These are phyloP conservation scores for Pogonognathellus flavescens DNA, from an alignment of 1,140 invertebrate species.

Conservation along the genomic window DNA sequence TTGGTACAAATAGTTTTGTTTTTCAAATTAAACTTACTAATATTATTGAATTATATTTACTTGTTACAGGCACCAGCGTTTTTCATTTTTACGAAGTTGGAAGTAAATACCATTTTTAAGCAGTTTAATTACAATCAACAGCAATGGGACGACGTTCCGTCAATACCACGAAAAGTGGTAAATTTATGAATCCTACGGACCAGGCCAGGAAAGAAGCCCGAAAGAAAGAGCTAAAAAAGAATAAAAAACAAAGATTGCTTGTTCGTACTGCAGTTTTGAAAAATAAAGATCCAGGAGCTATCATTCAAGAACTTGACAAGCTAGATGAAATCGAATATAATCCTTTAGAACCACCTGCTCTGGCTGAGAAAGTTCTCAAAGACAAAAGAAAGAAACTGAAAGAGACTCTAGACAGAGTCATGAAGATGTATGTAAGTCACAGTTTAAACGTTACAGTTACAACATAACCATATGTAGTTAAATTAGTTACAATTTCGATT, in stretches of 20 bases:
- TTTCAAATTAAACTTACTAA: too few relatives aligned
- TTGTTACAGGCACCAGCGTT: too few relatives aligned
- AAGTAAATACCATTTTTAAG: neutral
- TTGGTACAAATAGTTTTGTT: too few relatives aligned
- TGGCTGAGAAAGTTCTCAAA: constrained; percentile 96
- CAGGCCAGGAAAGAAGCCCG: constrained; percentile 98
- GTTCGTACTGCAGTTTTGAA: constrained; percentile 96
- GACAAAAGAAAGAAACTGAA: constrained; percentile 96
- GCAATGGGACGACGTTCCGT: constrained; percentile 95
- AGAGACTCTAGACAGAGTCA: constrained; percentile 93
- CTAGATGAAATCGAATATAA: constrained; percentile 99
- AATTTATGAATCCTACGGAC: constrained; percentile 99
- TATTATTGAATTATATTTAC: too few relatives aligned
- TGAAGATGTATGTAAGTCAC: constrained; percentile 93
- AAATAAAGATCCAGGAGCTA: constrained; percentile 95
- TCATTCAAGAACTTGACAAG: constrained; percentile 95
- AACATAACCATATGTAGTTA: constrained; percentile 32
- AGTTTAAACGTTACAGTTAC: neutral
- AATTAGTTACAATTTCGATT: neutral
- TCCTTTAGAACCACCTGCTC: constrained; percentile 89
- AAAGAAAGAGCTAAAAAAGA: constrained; percentile 98
- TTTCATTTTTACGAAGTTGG: too few relatives aligned
- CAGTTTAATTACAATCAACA: neutral
- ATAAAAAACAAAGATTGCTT: constrained; percentile 95
- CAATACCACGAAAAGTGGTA: constrained; percentile 99